Percentiles rank a stretch among this genome's conserved stretches.
These are phyloP conservation scores for Homalodisca vitripennis DNA, from an alignment of 1,140 invertebrate genomes.

Conservation along the genomic window DNA sequence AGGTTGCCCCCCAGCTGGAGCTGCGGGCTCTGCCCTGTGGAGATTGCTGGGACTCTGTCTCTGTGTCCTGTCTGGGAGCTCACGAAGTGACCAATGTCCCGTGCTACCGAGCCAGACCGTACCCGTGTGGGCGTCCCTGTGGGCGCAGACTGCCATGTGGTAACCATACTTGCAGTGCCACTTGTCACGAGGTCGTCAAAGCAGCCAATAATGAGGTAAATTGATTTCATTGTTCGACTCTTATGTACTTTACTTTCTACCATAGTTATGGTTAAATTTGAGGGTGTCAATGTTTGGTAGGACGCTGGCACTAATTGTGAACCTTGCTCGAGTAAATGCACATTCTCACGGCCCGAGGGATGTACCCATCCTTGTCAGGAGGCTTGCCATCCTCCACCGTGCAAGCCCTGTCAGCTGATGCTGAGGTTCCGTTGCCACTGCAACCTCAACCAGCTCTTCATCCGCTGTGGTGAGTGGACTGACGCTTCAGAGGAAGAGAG, in stretches of 20 bases:
- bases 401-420: constrained; percentile 67
- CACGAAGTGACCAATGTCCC: constrained; percentile 77
- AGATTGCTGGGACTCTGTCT: constrained; percentile 66
- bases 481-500: constrained; percentile 51
- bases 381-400: constrained; percentile 71
- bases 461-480: constrained; percentile 68
- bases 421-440: constrained; percentile 79
- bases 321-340: constrained; percentile 69
- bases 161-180: constrained; percentile 73
- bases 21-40: constrained; percentile 67
- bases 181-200: constrained; percentile 67
- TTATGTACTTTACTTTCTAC: too few species aligned
- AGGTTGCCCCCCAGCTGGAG: constrained; percentile 54
- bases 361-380: constrained; percentile 76
- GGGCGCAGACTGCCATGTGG: constrained; percentile 66
- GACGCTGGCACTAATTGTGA: constrained; percentile 59
- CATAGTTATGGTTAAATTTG: too few species aligned
- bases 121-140: constrained; percentile 74
- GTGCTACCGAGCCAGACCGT: constrained; percentile 67
- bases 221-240: too few species aligned
- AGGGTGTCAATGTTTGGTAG: constrained; percentile 42
- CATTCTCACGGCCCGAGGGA: constrained; percentile 64
- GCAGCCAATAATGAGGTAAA: constrained; percentile 27
- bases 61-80: constrained; percentile 74
- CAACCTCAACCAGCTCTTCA: constrained; percentile 67